A percentile compares a stretch with the other conserved stretches of the same genome.
Conservation (phyloP, 1,140 invertebrate genomes). For the Andricus grossulariae region DNA sequence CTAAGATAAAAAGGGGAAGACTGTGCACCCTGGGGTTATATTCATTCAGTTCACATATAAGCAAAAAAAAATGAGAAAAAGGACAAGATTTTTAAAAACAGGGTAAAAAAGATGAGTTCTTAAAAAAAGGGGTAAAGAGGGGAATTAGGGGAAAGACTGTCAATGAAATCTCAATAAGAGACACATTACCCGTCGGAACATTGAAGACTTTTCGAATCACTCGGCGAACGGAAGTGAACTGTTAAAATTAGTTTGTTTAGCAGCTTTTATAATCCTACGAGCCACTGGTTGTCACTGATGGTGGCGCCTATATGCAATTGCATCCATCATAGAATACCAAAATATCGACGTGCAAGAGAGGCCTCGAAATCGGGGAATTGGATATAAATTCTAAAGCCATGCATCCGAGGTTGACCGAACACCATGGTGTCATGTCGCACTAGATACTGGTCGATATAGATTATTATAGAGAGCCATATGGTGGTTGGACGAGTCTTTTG, state of each 20-base stretch:
- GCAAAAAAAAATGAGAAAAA: too few relatives aligned
- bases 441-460: conserved; percentile 42
- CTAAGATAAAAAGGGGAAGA: too few relatives aligned
- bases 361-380: conserved; percentile 25
- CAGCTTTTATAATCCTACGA: conserved; percentile 23
- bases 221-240: conserved; percentile 21
- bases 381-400: background rate
- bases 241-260: conserved; percentile 13
- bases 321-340: conserved; percentile 4
- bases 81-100: too few relatives aligned
- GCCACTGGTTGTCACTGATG: conserved; percentile 19
- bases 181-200: conserved; percentile 12
- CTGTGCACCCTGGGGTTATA: too few relatives aligned
- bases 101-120: too few relatives aligned
- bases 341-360: conserved; percentile 5
- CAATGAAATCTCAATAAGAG: too few relatives aligned
- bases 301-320: background rate
- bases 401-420: conserved; percentile 29
- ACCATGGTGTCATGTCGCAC: background rate
- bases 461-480: background rate
- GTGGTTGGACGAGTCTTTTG: conserved; percentile 58
- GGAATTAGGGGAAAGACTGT: background rate
- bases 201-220: background rate
- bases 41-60: too few relatives aligned
- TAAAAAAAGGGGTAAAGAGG: background rate